These are phyloP conservation scores for Chaetogeoica ovagalla DNA, from an alignment of 2,888 invertebrate genomes.

Conservation along the genomic window DNA sequence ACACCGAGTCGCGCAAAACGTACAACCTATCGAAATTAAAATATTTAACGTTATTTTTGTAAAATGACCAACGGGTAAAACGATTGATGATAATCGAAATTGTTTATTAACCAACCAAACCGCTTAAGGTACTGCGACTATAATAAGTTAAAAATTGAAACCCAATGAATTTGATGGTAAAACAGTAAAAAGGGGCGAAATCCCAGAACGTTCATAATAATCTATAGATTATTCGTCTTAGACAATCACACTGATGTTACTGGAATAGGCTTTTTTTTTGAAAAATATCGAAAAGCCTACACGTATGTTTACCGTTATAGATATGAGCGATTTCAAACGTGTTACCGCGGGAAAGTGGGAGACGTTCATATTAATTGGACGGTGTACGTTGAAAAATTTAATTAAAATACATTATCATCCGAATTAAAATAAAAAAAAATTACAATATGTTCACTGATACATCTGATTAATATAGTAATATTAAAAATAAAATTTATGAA, in stretches of 20 bases:
- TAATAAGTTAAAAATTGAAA: conserved; percentile 77
- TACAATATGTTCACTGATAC: too few species aligned
- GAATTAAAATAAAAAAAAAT: too few species aligned
- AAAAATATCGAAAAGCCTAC: conserved; percentile 83
- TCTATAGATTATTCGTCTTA: conserved; percentile 81
- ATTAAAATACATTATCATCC: too few species aligned
- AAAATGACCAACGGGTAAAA: conserved; percentile 85
- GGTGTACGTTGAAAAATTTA: background rate
- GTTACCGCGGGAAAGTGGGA: conserved; percentile 74
- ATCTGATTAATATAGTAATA: too few species aligned
- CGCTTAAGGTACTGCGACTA: conserved; percentile 91
- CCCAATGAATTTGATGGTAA: conserved; percentile 82
- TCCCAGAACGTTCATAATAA: conserved; percentile 97
- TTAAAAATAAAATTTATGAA: too few species aligned
- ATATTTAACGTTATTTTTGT: conserved; percentile 72
- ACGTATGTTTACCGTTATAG: conserved; percentile 75
- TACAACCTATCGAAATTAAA: conserved; percentile 81
- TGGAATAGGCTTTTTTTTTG: conserved; percentile 76
- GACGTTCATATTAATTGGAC: conserved; percentile 48
- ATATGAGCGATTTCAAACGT: conserved; percentile 95
- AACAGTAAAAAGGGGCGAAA: conserved; percentile 85
- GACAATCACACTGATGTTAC: conserved; percentile 84
- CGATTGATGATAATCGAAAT: conserved; percentile 88
- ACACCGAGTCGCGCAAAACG: conserved; percentile 83
- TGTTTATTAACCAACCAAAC: conserved; percentile 96